These are phyloP conservation scores for Muntiacus muntjak DNA, from an alignment of 2,113 vertebrate species.

Conservation along the genomic window DNA sequence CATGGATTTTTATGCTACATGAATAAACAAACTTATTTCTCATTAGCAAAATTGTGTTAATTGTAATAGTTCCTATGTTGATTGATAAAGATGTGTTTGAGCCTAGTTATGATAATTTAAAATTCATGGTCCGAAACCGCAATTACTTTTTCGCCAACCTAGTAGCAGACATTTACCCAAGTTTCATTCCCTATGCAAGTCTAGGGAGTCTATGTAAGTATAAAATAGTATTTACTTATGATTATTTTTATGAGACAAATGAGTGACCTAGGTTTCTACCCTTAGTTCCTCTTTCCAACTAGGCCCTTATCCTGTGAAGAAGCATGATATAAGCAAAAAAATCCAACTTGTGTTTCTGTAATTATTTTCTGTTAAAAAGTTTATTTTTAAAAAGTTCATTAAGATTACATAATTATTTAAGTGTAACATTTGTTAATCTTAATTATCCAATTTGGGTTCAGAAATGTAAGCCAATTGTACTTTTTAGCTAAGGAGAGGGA, in stretches of 20 bases:
- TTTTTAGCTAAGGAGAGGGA: not conserved
- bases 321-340: not conserved
- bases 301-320: not conserved
- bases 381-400: not conserved
- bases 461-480: not conserved
- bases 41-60: not conserved
- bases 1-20: not conserved
- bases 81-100: not conserved
- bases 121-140: not conserved
- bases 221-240: not conserved
- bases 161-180: not conserved
- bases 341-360: not conserved
- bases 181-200: not conserved
- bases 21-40: not conserved
- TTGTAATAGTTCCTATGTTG: not conserved
- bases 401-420: slow-evolving; percentile 31
- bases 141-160: not conserved
- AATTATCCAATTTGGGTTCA: not conserved
- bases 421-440: slow-evolving; percentile 8
- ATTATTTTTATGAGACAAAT: not conserved
- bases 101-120: not conserved
- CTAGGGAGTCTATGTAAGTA: not conserved
- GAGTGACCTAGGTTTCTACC: not conserved
- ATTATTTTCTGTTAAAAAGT: not conserved
- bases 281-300: not conserved